Base-by-base conservation (phyloP, 2,113 vertebrate species). In the Callochromis pleurospilus region DNA sequence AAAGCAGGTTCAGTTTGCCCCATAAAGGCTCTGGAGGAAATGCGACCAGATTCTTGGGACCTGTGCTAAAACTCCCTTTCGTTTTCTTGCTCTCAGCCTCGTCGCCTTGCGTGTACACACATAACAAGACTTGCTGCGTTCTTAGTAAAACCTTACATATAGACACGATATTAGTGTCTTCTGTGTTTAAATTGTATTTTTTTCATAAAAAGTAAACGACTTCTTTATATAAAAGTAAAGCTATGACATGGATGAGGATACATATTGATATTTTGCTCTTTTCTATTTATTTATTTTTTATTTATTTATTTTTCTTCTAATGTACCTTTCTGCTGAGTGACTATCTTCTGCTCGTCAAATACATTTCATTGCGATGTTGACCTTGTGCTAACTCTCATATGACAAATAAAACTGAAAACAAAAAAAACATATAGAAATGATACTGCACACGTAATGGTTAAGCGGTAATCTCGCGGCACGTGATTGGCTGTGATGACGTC, bases 401-500 rank as follows among this genome's bases (percentile, higher is more conserved):
- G 26, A 58, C 55, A 58, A 29, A 56, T 56, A 56, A 58, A 58
- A 58, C 13, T 9, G 55, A 58, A 58, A 58, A 3, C 26, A 58
- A 31, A 58, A 58, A 58, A 58, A 58, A 17, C 13, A 15, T 14
- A 2, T 26, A 42, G 21, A 45, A 42, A 24, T 3, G 7, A 70
- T 40, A 42, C 65, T 42, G 6, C 8, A 26, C 24, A 13, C 6
- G 15, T 31, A 49, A 31, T 5, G 70, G 42, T 77, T 31, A 31
- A 19, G 0, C 24, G 15, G 82, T 33, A 70, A 56, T 58, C 21
- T 15, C 2, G 2, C 2, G 2, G 31, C 91, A 94, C 80, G 81
- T 94, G 93, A 90, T 13, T 31, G 26, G 70, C 15, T 11, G 1
- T 5, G 33, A 24, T 93, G 93, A 95, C 94, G 95, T 92, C 88